Evolutionary conservation across 2,888 invertebrate genomes (phyloP).

Genomic region (Brachypalpus laphriformis): DNA sequence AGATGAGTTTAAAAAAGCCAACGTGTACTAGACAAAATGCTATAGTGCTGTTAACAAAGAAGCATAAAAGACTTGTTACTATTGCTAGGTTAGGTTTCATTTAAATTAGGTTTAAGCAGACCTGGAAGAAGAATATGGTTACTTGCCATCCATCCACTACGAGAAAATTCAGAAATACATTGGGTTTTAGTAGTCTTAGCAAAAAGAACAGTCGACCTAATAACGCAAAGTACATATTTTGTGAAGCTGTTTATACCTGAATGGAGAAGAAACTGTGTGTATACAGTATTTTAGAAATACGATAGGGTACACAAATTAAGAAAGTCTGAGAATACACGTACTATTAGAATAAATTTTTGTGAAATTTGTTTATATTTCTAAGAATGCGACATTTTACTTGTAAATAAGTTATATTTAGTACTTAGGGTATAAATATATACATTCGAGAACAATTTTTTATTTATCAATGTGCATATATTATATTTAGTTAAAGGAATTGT

Average conservation of each 20-base stretch:
- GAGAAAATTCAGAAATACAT: slow-evolving; percentile 1
- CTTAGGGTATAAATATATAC: neutral
- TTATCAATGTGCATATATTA: slow-evolving; percentile 6
- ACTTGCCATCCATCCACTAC: neutral
- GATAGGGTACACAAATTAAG: slow-evolving; percentile 29
- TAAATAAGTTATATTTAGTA: neutral
- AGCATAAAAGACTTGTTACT: slow-evolving; percentile 58
- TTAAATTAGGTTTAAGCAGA: slow-evolving; percentile 21
- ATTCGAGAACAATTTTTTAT: neutral
- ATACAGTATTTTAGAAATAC: slow-evolving; percentile 68
- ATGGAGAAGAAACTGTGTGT: slow-evolving; percentile 38
- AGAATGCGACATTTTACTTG: slow-evolving; percentile 6
- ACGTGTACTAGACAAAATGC: neutral
- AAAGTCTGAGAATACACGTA: slow-evolving; percentile 49
- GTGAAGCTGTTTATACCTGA: slow-evolving; percentile 3
- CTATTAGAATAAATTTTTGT: slow-evolving; percentile 25
- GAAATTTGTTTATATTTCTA: slow-evolving; percentile 6
- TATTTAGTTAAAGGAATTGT: neutral
- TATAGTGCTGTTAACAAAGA: neutral
- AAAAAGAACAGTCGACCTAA: slow-evolving; percentile 9
- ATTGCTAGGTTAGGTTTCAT: slow-evolving; percentile 34
- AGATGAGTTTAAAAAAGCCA: slow-evolving; percentile 30
- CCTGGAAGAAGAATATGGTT: neutral
- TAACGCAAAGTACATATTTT: neutral
- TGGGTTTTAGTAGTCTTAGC: slow-evolving; percentile 30